Evolutionary conservation across 2,113 vertebrate species (phyloP).

Genomic region (Chloropsis hardwickii): DNA sequence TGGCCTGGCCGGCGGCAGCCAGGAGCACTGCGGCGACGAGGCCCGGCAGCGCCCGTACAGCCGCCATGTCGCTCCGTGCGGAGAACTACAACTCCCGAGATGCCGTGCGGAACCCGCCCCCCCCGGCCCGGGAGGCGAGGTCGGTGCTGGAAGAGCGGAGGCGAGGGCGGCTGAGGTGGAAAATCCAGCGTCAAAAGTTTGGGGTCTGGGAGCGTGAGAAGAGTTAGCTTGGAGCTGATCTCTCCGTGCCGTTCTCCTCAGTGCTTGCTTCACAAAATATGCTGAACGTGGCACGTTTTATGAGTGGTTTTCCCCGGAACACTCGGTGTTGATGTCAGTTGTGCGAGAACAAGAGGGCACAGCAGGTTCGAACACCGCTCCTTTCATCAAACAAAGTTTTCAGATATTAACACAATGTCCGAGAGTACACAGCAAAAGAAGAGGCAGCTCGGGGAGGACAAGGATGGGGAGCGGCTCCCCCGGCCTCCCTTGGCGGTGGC

Average conservation of each 20-base stretch:
- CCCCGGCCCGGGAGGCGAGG: accelerated
- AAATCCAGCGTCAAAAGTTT: accelerated
- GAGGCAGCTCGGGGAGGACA: background rate
- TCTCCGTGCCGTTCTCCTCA: accelerated
- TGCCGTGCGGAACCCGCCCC: background rate
- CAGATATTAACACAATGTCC: accelerated
- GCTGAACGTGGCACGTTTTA: too few species aligned
- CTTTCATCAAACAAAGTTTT: background rate
- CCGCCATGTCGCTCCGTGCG: background rate
- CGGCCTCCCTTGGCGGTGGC: background rate
- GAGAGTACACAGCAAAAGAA: background rate
- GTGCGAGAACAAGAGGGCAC: accelerated
- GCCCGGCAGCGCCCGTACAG: accelerated
- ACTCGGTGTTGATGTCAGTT: accelerated
- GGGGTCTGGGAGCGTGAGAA: accelerated
- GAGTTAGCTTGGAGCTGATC: accelerated
- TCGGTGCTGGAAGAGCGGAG: accelerated
- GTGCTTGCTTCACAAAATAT: background rate
- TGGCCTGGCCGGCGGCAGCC: constrained; percentile 56
- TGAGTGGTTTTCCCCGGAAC: accelerated
- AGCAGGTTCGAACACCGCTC: accelerated
- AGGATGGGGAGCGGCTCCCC: accelerated
- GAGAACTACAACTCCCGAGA: constrained; percentile 24
- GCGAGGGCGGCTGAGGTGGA: accelerated
- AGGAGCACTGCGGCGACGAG: background rate